These are phyloP conservation scores for Tretioscincus oriximinensis DNA, from an alignment of 2,113 vertebrate species.

Conservation along the genomic window DNA sequence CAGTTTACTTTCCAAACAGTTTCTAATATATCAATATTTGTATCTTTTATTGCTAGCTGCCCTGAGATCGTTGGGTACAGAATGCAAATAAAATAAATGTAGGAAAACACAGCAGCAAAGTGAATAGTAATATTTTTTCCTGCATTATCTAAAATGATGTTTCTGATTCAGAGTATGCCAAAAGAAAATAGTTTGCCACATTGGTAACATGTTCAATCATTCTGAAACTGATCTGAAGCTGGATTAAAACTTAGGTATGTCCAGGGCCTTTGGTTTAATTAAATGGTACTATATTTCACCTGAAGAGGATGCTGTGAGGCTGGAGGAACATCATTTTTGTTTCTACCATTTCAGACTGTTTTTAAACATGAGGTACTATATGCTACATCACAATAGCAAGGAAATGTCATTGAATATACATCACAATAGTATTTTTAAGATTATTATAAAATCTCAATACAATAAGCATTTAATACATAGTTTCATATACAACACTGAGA, in stretches of 20 bases:
- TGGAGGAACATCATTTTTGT: slow-evolving; percentile 5
- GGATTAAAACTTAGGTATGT: no score
- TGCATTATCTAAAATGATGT: slow-evolving; percentile 26
- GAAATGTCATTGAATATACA: neutral
- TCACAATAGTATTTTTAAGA: neutral
- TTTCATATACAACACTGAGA: neutral
- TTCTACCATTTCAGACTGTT: neutral
- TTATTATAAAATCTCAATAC: neutral
- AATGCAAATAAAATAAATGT: no score
- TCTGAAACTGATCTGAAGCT: neutral
- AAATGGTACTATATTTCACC: slow-evolving; percentile 37
- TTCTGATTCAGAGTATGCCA: slow-evolving; percentile 57
- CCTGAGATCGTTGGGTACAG: no score
- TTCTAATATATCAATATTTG: no score
- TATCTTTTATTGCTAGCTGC: no score
- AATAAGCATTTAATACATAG: neutral
- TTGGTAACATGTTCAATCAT: no score
- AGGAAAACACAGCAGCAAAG: no score
- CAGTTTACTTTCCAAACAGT: no score
- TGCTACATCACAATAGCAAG: slow-evolving; percentile 37
- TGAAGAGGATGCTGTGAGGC: slow-evolving; percentile 41
- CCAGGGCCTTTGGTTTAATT: no score
- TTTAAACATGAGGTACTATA: slow-evolving; percentile 20
- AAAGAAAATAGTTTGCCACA: slow-evolving; percentile 19
- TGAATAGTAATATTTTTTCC: no score